A percentile compares a stretch with the other conserved stretches of the same genome.
Evolutionary conservation across 2,888 invertebrate species (phyloP).

Genomic region (Hypolimnas misippus): DNA sequence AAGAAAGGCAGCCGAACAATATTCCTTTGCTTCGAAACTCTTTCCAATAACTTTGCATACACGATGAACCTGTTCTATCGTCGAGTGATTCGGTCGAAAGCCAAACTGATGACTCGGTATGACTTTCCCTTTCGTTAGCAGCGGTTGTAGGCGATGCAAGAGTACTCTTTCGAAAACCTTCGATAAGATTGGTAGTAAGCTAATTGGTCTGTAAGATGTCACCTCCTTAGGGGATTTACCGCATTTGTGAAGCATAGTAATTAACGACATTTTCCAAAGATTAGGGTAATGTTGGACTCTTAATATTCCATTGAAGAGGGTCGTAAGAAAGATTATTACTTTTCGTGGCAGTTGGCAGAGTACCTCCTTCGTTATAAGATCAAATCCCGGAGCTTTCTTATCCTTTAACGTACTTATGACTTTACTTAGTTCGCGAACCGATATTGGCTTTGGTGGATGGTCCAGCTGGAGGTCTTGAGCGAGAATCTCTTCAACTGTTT

Average conservation of each 20-base stretch:
- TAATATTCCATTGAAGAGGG: slow-evolving; percentile 4
- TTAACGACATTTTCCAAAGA: slow-evolving; percentile 41
- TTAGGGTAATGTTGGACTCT: slow-evolving; percentile 25
- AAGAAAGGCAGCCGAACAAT: slow-evolving; percentile 31
- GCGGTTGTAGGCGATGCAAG: slow-evolving; percentile 18
- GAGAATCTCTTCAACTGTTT: too few relatives aligned
- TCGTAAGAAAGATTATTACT: slow-evolving; percentile 34
- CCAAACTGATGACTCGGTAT: slow-evolving; percentile 43
- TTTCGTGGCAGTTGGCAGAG: slow-evolving; percentile 35
- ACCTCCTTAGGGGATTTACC: slow-evolving; percentile 35
- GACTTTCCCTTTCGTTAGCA: slow-evolving; percentile 23
- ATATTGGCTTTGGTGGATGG: too few relatives aligned
- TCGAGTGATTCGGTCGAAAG: slow-evolving; percentile 35
- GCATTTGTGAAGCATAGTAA: slow-evolving; percentile 38
- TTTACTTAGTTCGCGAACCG: too few relatives aligned
- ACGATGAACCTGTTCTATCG: slow-evolving; percentile 40
- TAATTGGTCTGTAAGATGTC: slow-evolving; percentile 39
- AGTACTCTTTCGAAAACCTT: slow-evolving; percentile 37
- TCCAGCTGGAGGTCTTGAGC: too few relatives aligned
- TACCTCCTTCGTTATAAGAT: slow-evolving; percentile 29
- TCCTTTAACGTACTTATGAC: too few relatives aligned
- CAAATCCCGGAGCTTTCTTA: slow-evolving; percentile 5
- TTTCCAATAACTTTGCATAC: slow-evolving; percentile 25
- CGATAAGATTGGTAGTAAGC: slow-evolving; percentile 37
- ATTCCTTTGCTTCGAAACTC: slow-evolving; percentile 36